Evolutionary conservation across 2,888 invertebrate genomes (phyloP).

Genomic region (Gibbula magus): DNA sequence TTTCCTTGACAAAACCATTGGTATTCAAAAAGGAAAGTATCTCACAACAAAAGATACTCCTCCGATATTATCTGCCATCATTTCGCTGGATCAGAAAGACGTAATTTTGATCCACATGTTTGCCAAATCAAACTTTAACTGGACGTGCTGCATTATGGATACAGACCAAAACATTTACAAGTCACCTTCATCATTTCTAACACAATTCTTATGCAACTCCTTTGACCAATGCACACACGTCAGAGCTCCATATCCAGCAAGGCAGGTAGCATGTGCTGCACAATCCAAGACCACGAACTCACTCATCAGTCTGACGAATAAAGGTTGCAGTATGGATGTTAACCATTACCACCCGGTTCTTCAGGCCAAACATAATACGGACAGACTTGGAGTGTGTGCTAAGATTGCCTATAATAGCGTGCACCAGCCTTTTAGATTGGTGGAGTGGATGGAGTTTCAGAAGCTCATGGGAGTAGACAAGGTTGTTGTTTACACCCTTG

Average conservation of each 20-base stretch:
- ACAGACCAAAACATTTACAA: neutral
- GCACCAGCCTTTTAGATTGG: neutral
- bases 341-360: neutral
- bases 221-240: no score
- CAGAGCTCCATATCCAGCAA: neutral
- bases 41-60: neutral
- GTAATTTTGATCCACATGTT: neutral
- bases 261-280: neutral
- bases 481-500: slow-evolving; percentile 17
- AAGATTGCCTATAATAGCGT: slow-evolving; percentile 16
- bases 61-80: neutral
- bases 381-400: slow-evolving; percentile 9
- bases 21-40: no score
- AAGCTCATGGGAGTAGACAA: slow-evolving; percentile 27
- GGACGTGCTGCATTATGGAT: neutral
- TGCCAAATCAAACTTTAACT: neutral
- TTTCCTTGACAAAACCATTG: no score
- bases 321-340: neutral
- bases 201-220: no score
- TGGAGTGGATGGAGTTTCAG: slow-evolving; percentile 36
- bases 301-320: neutral
- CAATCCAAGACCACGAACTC: neutral
- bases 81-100: neutral
- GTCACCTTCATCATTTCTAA: neutral
- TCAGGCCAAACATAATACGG: neutral